Evolutionary conservation across 2,113 vertebrate species (phyloP), one percentile per base, ranked within the genome.

Genomic region (Malurus melanocephalus): DNA sequence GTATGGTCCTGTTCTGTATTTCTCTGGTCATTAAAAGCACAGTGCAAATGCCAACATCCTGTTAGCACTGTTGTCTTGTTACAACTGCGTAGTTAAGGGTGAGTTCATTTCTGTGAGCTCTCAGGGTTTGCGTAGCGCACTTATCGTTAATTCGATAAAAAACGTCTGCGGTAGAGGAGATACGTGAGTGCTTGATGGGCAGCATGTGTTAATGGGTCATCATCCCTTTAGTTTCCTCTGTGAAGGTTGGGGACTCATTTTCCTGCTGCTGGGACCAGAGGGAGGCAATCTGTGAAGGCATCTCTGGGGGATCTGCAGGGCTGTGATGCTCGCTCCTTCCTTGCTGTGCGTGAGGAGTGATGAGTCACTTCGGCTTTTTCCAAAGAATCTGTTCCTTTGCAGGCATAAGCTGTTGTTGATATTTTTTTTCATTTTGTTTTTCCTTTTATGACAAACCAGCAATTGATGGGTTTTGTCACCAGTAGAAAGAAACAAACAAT

Each of bases 401-500:
- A 86, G 51, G 27, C 69, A 51, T 80, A 80, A 78, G 49, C 43
- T 43, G 61, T 57, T 65, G 85, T 60, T 72, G 62, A 19, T 79
- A n/a, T 23, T 20, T 75, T 60, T 78, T 82, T 85, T 22, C 45
- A 19, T 40, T 64, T 71, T 61, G 33, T 88, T 85, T 90, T 90
- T 81, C 66, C 22, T 69, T 88, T 69, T 38, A 65, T 48, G 88
- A 43, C 85, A 86, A 91, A 84, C 65, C n/a, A 55, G 73, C 33
- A 79, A 49, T 65, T 55, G 66, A 32, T 62, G 62, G 21, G 17
- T 24, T 91, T 92, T 91, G 66, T 91, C 60, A 73, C 19, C 46
- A 14, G 30, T 45, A 57, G n/a, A 79, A 84, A 92, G 84, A 87
- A 90, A 87, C 49, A 94, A 78, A 78, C 53, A 88, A 79, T 90